phyloP scores from a whole-genome alignment of 2,797 vertebrate genomes.

The Manis crassicaudata region DNA sequence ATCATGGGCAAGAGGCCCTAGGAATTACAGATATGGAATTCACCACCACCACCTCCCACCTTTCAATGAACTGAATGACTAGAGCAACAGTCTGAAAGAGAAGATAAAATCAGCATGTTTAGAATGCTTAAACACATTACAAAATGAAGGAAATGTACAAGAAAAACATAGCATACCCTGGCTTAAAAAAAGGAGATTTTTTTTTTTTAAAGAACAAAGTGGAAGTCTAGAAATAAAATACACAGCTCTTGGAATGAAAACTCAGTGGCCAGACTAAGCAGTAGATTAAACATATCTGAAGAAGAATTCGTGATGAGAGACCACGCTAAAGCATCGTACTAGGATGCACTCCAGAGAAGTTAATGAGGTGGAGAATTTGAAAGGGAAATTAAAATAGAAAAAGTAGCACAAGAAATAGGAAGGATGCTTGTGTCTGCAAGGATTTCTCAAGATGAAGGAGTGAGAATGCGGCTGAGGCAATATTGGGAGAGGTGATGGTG shows the following conservation, averaged over 20 bases:
- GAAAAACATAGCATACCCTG: neutral
- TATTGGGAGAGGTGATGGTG: neutral
- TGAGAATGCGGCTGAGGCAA: neutral
- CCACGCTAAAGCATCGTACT: neutral
- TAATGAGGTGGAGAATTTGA: neutral
- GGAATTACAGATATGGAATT: neutral
- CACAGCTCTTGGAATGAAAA: slow-evolving; percentile 14
- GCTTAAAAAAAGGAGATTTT: neutral
- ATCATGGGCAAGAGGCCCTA: neutral
- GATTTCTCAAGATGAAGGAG: neutral
- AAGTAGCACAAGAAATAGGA: neutral
- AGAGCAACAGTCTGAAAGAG: slow-evolving; percentile 4
- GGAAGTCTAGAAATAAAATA: slow-evolving; percentile 46
- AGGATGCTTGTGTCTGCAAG: neutral
- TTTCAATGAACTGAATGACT: neutral
- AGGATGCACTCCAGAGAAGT: neutral
- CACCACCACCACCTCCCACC: neutral
- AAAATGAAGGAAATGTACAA: neutral
- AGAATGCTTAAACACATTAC: neutral
- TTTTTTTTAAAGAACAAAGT: neutral
- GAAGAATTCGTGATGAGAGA: neutral
- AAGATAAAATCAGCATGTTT: slow-evolving; percentile 6
- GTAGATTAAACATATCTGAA: neutral
- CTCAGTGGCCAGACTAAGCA: neutral
- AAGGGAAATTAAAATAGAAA: neutral